phyloP scores from a whole-genome alignment of 2,797 vertebrate genomes.

The Tangara arthus region DNA sequence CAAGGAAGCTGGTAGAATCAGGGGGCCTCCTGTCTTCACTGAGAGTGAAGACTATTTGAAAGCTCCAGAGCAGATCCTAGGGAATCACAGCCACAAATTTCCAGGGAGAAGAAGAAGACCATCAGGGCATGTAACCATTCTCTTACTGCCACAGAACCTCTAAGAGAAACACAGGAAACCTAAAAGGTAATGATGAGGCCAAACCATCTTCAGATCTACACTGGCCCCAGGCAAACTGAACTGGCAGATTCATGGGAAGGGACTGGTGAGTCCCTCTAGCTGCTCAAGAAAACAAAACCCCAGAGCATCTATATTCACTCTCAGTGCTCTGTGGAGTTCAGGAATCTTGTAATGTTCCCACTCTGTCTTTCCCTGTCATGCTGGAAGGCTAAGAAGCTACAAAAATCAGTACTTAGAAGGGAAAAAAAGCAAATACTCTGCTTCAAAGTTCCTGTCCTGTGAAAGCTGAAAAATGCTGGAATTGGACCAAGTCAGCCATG shows the following conservation, averaged over 20 bases:
- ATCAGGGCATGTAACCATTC: background rate
- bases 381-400: background rate
- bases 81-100: background rate
- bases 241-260: background rate
- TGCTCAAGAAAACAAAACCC: background rate
- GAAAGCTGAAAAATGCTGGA: background rate
- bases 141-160: slow-evolving; percentile 1
- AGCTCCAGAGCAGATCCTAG: background rate
- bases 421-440: background rate
- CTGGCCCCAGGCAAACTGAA: background rate
- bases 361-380: background rate
- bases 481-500: background rate
- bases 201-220: background rate
- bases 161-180: background rate
- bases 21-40: background rate
- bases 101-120: background rate
- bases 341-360: background rate
- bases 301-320: background rate
- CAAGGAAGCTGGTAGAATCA: background rate
- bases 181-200: background rate
- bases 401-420: background rate
- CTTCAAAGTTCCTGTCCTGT: background rate
- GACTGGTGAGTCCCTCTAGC: background rate
- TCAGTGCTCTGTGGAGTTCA: background rate
- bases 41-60: background rate